Evolutionary conservation across 2,113 vertebrate species (phyloP).

Genomic region (Oenanthe melanoleuca): DNA sequence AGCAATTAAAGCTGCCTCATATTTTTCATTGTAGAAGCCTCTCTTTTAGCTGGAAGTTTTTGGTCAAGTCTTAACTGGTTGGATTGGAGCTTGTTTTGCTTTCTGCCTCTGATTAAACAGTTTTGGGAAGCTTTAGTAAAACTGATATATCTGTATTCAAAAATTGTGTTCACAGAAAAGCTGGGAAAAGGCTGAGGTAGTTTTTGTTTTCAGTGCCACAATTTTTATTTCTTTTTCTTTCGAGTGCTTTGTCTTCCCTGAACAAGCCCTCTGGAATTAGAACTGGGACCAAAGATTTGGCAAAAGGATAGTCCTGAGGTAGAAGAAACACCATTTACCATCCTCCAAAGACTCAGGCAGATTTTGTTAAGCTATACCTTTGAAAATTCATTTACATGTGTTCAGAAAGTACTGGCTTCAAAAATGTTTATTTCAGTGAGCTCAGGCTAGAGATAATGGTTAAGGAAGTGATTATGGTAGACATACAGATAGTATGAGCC

Average conservation of each 20-base stretch:
- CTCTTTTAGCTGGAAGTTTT: background rate
- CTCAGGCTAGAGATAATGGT: background rate
- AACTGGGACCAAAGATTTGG: background rate
- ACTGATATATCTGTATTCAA: background rate
- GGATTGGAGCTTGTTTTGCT: background rate
- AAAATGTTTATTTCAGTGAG: background rate
- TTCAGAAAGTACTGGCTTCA: background rate
- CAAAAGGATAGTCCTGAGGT: background rate
- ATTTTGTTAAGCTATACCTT: background rate
- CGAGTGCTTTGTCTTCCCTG: background rate
- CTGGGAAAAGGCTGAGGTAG: background rate
- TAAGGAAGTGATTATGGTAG: background rate
- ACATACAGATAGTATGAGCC: background rate
- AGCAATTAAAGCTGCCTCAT: background rate
- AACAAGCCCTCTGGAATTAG: background rate
- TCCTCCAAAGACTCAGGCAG: background rate
- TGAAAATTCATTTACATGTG: background rate
- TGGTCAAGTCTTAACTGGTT: background rate
- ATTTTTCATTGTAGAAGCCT: background rate
- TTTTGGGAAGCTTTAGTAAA: background rate
- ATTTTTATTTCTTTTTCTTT: background rate
- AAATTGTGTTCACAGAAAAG: background rate
- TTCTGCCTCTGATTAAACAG: background rate
- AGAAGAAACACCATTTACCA: background rate
- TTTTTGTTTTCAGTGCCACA: background rate